phyloP scores from a whole-genome alignment of 2,888 invertebrate species.

The Torymus texanus region DNA sequence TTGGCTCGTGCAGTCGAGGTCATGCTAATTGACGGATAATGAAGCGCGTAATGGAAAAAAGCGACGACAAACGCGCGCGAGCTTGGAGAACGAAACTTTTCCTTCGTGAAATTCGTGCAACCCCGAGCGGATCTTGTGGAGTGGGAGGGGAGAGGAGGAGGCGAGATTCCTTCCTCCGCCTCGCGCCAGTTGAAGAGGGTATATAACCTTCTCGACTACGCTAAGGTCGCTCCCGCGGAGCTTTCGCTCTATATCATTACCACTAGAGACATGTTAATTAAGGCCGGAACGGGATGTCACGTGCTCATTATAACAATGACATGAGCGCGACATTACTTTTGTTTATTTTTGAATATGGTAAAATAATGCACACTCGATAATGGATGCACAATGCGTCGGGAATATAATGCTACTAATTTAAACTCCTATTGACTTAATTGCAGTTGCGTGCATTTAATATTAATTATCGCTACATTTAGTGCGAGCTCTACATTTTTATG shows the following conservation, averaged over 20 bases:
- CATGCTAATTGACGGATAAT: conserved; percentile 8
- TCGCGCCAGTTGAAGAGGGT: too few relatives aligned
- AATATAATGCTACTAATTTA: background rate
- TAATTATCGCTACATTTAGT: too few relatives aligned
- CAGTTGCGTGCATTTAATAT: too few relatives aligned
- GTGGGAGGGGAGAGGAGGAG: background rate
- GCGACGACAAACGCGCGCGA: too few relatives aligned
- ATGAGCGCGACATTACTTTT: background rate
- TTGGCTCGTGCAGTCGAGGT: background rate
- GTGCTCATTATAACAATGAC: conserved; percentile 21
- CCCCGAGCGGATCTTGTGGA: background rate
- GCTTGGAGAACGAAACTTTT: background rate
- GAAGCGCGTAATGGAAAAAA: conserved; percentile 4
- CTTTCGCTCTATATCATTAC: conserved; percentile 18
- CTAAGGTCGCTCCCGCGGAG: conserved; percentile 9
- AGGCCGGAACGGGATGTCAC: conserved; percentile 13
- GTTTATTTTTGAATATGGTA: background rate
- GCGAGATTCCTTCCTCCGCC: background rate
- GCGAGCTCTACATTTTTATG: too few relatives aligned
- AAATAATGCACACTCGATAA: background rate
- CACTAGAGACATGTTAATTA: conserved; percentile 40
- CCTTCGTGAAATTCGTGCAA: background rate
- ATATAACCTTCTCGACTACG: conserved; percentile 13
- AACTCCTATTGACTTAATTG: too few relatives aligned
- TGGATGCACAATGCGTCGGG: background rate